Base-by-base conservation (phyloP, 2,797 vertebrate species). In the Lerista edwardsae region DNA sequence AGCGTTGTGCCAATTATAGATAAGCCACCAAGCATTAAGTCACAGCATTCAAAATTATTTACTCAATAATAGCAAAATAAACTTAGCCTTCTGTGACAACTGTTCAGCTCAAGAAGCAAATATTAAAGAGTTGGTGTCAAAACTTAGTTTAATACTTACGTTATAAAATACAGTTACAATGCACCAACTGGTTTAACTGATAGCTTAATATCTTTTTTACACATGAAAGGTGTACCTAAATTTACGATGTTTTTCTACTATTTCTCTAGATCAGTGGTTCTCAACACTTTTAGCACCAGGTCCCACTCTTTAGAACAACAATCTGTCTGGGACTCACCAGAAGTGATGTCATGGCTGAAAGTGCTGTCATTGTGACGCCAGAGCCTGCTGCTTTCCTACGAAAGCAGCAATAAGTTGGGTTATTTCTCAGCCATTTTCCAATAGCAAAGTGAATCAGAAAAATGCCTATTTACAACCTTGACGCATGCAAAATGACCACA, bases 121-220 rank as follows among this genome's bases (percentile, higher is more conserved):
- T 8, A 19, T 5, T 62, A 91, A 82, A 67, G 47, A 86, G 88
- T 69, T 65, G 27, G 55, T 62, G 39, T 57, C 77, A 84, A 23
- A n/a, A 76, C 67, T 89, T 84, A 71, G 67, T 64, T 27, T 27
- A 88, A 31, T 2, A 79, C 9, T 19, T 12, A 0, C 27, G 0
- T 0, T 9, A 57, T 78, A 44, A 10, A 5, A 62, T 59, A 27
- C 29, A 68, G 31, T 47, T 10, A 10, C 2, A 68, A 77, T 0
- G 74, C 0, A 86, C 34, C 34, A 79, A 86, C 34, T 75, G n/a
- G 14, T 61, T 55, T 75, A 75, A 59, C 51, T 51, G 84, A n/a
- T 39, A 77, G 80, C 3, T 47, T 65, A 44, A 0, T 29, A 57
- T 62, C 51, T 85, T 74, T 79, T 84, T 0, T 7, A 74, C 44